These are phyloP conservation scores for Calliopum simillimum DNA, from an alignment of 2,888 invertebrate species.

Conservation along the genomic window DNA sequence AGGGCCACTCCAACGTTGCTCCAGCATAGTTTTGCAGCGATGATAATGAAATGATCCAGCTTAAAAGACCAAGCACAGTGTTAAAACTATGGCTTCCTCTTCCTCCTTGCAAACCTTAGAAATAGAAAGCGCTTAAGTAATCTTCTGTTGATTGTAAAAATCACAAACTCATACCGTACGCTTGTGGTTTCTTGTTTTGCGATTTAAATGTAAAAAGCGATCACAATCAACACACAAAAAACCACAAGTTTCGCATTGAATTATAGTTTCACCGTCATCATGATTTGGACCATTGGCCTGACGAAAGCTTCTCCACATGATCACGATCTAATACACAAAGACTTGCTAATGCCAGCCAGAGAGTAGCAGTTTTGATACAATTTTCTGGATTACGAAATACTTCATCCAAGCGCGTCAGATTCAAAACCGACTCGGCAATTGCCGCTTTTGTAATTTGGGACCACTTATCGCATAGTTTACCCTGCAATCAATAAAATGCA, in stretches of 20 bases:
- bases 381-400: slow-evolving; percentile 78
- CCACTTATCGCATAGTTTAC: slow-evolving; percentile 88
- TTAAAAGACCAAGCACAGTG: slow-evolving; percentile 62
- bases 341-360: slow-evolving; percentile 94
- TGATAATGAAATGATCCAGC: slow-evolving; percentile 92
- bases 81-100: slow-evolving; percentile 82
- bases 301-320: slow-evolving; percentile 85
- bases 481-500: slow-evolving; percentile 70
- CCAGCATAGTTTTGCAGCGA: slow-evolving; percentile 87
- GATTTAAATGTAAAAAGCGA: slow-evolving; percentile 91
- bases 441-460: slow-evolving; percentile 87
- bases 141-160: neutral
- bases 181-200: slow-evolving; percentile 86
- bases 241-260: slow-evolving; percentile 92
- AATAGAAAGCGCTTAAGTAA: neutral
- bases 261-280: slow-evolving; percentile 94
- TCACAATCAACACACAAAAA: slow-evolving; percentile 97
- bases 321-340: slow-evolving; percentile 92
- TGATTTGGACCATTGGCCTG: slow-evolving; percentile 90
- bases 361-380: slow-evolving; percentile 84
- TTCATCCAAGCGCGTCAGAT: slow-evolving; percentile 85
- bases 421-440: slow-evolving; percentile 86
- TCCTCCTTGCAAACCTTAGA: slow-evolving; percentile 85
- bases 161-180: slow-evolving; percentile 67
- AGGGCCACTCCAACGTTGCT: slow-evolving; percentile 93